Conservation (phyloP, 2,113 vertebrate species). For the Anarhynchus alexandrinus region DNA sequence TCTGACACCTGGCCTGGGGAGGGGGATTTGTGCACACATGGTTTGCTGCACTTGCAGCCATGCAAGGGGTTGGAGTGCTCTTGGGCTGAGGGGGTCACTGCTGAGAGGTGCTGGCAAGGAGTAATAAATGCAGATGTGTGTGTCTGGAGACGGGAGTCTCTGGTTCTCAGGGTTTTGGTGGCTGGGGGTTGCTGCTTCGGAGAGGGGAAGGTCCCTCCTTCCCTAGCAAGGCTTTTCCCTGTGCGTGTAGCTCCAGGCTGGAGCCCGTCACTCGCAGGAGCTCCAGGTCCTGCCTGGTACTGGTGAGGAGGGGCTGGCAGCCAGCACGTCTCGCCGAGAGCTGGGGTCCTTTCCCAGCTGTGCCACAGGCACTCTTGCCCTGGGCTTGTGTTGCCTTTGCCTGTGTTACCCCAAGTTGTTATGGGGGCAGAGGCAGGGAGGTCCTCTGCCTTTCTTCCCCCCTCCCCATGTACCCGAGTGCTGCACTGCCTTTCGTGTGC, state of each 20-base stretch:
- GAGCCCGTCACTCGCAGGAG: not conserved
- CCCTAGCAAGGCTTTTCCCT: not conserved
- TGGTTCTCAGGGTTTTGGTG: not conserved
- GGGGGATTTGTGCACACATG: not conserved
- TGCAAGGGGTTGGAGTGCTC: not conserved
- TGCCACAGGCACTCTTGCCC: not conserved
- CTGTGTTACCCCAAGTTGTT: not conserved
- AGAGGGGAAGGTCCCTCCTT: not conserved
- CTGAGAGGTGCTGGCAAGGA: not conserved
- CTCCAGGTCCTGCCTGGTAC: not conserved
- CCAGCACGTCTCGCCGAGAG: rapidly evolving
- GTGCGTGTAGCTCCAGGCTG: not conserved
- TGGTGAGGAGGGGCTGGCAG: not conserved
- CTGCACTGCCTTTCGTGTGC: not conserved
- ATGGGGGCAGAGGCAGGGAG: not conserved
- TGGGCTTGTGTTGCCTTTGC: not conserved
- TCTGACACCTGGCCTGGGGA: not conserved
- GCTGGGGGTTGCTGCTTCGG: not conserved
- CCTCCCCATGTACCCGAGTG: rapidly evolving
- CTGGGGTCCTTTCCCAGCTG: not conserved
- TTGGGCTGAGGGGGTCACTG: not conserved
- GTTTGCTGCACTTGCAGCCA: not conserved
- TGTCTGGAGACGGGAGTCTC: not conserved
- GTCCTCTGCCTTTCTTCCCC: not conserved
- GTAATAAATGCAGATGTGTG: not conserved